A percentile compares a stretch with the other conserved stretches of the same genome.
These are phyloP conservation scores for Nymphalis c-album DNA, from an alignment of 2,888 invertebrate species.

Conservation along the genomic window DNA sequence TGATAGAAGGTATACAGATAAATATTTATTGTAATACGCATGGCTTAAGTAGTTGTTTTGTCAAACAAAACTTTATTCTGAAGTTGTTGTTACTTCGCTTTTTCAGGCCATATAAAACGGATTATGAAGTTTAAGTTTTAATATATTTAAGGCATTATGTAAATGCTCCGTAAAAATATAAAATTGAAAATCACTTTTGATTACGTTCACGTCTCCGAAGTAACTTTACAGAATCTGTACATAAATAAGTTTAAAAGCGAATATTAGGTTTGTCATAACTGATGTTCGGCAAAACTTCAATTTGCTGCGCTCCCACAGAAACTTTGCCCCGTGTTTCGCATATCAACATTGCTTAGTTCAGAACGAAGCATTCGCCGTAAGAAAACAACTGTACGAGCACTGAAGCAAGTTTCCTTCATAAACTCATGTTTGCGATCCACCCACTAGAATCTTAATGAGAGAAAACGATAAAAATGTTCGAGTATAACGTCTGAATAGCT, in stretches of 20 bases:
- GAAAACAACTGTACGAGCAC: slow-evolving; percentile 39
- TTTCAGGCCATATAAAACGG: no score
- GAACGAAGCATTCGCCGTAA: slow-evolving; percentile 37
- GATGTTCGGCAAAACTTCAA: slow-evolving; percentile 39
- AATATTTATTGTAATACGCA: no score
- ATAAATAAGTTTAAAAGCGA: slow-evolving; percentile 31
- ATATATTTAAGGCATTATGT: no score
- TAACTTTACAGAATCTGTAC: slow-evolving; percentile 25
- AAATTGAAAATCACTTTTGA: not conserved
- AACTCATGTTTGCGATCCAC: slow-evolving; percentile 42
- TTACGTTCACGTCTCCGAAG: slow-evolving; percentile 14
- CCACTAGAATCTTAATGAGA: slow-evolving; percentile 43
- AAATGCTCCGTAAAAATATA: not conserved
- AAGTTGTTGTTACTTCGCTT: no score
- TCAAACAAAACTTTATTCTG: no score
- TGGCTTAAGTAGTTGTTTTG: no score
- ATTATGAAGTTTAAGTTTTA: no score
- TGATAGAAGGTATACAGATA: no score
- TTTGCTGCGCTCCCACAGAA: slow-evolving; percentile 39
- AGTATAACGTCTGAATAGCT: slow-evolving; percentile 38
- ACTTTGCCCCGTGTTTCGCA: slow-evolving; percentile 40
- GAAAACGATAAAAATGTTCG: slow-evolving; percentile 44
- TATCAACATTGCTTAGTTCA: slow-evolving; percentile 40
- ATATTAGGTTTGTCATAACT: slow-evolving; percentile 38
- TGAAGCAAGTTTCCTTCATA: slow-evolving; percentile 41